phyloP scores from a whole-genome alignment of 2,888 invertebrate genomes.

The Conchocele bisecta region DNA sequence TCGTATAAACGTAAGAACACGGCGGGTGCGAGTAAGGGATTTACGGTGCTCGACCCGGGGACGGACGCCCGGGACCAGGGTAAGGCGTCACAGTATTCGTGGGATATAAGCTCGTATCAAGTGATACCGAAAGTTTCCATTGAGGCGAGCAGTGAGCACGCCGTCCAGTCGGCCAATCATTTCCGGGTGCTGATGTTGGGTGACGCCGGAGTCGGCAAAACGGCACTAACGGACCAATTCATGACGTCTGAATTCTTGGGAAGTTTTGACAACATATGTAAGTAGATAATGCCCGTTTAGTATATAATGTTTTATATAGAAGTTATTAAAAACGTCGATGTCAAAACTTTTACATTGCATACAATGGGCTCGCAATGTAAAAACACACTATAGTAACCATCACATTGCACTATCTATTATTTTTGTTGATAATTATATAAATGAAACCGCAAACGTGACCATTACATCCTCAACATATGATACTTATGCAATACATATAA shows the following conservation, averaged over 20 bases:
- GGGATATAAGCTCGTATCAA: neutral
- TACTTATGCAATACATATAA: too few relatives aligned
- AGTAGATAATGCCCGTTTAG: constrained; percentile 11
- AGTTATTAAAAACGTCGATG: too few relatives aligned
- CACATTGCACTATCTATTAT: too few relatives aligned
- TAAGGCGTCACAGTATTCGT: neutral
- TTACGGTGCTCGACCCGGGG: neutral
- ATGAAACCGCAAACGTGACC: too few relatives aligned
- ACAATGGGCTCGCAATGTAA: too few relatives aligned
- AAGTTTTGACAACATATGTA: constrained; percentile 42
- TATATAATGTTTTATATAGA: too few relatives aligned
- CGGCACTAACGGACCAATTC: constrained; percentile 88
- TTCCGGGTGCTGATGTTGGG: constrained; percentile 88
- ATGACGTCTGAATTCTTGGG: constrained; percentile 89
- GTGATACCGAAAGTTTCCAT: constrained; percentile 11
- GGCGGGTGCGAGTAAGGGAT: neutral
- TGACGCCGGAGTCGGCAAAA: constrained; percentile 87
- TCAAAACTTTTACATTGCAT: too few relatives aligned
- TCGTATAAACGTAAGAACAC: constrained; percentile 90
- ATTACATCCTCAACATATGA: too few relatives aligned
- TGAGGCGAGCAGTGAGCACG: neutral
- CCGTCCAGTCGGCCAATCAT: constrained; percentile 59
- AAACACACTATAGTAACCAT: too few relatives aligned
- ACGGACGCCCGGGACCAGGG: neutral
- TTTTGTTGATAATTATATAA: too few relatives aligned